Percentiles rank a stretch among this genome's conserved stretches.
Evolutionary conservation across 2,113 vertebrate genomes (phyloP).

Genomic region (Typhlomys cinereus): DNA sequence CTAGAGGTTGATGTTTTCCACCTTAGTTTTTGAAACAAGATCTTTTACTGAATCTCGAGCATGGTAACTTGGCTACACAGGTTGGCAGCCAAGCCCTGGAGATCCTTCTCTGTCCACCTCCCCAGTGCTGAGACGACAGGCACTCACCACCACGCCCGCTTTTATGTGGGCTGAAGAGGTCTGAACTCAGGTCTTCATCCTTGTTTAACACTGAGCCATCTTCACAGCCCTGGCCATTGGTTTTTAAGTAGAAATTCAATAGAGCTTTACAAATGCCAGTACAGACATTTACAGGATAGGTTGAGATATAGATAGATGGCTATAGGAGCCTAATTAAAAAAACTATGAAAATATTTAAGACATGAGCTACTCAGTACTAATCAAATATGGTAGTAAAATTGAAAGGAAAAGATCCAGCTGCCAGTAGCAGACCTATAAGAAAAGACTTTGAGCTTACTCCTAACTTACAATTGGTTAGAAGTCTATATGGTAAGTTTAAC

Average conservation of each 20-base stretch:
- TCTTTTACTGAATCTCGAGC: not conserved
- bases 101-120: not conserved
- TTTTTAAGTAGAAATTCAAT: conserved; percentile 1
- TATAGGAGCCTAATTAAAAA: conserved; percentile 22
- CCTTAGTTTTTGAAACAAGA: not conserved
- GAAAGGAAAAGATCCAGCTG: not conserved
- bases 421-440: not conserved
- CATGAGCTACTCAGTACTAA: not conserved
- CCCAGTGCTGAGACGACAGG: not conserved
- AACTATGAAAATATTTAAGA: not conserved
- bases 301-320: not conserved
- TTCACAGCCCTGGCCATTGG: not conserved
- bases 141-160: not conserved
- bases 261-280: not conserved
- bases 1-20: not conserved
- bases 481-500: not conserved
- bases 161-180: not conserved
- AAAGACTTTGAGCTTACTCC: not conserved
- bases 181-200: not conserved
- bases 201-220: not conserved
- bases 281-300: not conserved
- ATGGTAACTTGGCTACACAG: not conserved
- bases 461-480: not conserved
- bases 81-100: not conserved
- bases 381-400: not conserved